Conservation (phyloP, 2,888 invertebrate species). For the Daptonema setosum region DNA sequence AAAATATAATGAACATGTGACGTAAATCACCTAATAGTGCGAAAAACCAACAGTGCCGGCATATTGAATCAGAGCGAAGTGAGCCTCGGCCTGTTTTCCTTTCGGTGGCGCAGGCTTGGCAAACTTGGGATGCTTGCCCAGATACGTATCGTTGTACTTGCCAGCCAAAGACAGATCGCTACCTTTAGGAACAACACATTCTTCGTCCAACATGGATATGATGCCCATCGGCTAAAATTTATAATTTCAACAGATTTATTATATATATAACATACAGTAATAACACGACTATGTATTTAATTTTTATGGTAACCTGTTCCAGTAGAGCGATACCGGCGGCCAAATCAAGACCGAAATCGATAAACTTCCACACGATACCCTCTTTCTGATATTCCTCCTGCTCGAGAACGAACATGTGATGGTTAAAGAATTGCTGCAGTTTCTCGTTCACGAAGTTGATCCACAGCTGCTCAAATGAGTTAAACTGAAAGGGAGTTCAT, state of each 20-base stretch:
- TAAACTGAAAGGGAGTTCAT: conserved; percentile 27
- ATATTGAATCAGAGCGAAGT: conserved; percentile 97
- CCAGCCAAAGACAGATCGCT: conserved; percentile 93
- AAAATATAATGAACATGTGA: background rate
- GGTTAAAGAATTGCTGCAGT: conserved; percentile 37
- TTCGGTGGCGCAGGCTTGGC: conserved; percentile 68
- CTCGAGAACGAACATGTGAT: conserved; percentile 37
- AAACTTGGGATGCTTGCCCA: conserved; percentile 93
- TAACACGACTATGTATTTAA: too few species aligned
- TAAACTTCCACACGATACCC: conserved; percentile 80
- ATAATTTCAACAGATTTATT: conserved; percentile 3
- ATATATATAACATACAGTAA: background rate
- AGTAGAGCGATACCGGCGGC: conserved; percentile 82
- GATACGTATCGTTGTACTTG: conserved; percentile 93
- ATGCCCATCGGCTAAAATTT: conserved; percentile 85
- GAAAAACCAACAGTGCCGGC: conserved; percentile 49
- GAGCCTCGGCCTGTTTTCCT: conserved; percentile 81
- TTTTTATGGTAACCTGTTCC: conserved; percentile 57
- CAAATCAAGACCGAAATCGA: conserved; percentile 91
- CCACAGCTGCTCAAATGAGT: conserved; percentile 36
- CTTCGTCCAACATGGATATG: conserved; percentile 99
- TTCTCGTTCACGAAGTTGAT: conserved; percentile 37
- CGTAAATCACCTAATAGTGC: background rate
- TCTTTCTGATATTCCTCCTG: conserved; percentile 64
- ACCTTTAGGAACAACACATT: conserved; percentile 99